Percentiles rank a stretch among this genome's conserved stretches.
Conservation (phyloP, 35 echinoderm and acorn worm species). For the Lytechinus variegatus region DNA sequence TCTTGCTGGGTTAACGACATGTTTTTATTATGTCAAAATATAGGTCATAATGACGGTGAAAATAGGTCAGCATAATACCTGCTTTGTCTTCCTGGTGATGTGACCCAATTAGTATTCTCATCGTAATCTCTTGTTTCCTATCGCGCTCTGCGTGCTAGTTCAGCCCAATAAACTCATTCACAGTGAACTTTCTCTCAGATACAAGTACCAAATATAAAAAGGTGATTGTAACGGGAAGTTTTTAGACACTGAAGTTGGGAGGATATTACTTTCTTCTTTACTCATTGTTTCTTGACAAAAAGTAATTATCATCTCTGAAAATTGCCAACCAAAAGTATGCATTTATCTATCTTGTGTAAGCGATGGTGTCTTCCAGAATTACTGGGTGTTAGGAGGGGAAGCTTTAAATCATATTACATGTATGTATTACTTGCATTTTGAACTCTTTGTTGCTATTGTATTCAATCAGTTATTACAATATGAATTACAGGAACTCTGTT, state of each 20-base stretch:
- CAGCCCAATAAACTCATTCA: not conserved
- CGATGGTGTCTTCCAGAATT: too few relatives aligned
- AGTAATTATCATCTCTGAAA: too few relatives aligned
- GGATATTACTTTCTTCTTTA: not conserved
- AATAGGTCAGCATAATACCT: slow-evolving; percentile 26
- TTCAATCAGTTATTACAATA: too few relatives aligned
- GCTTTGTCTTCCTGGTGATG: not conserved
- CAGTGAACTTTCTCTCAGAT: not conserved
- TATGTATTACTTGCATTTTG: too few relatives aligned
- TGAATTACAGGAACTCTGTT: too few relatives aligned
- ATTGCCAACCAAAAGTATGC: too few relatives aligned
- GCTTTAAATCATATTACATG: too few relatives aligned
- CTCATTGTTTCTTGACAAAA: not conserved
- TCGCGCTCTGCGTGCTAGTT: not conserved
- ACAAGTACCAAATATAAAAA: not conserved
- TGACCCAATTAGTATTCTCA: slow-evolving; percentile 31
- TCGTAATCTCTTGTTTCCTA: slow-evolving; percentile 2
- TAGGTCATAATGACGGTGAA: slow-evolving; percentile 31
- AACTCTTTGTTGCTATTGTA: too few relatives aligned
- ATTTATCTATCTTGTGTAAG: too few relatives aligned
- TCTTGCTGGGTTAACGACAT: slow-evolving; percentile 23
- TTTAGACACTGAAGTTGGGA: not conserved
- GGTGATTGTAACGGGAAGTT: not conserved
- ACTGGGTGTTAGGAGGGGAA: too few relatives aligned
- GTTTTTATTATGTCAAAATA: slow-evolving; percentile 43